Percentiles rank a stretch among this genome's conserved stretches.
phyloP scores from a whole-genome alignment of 2,888 invertebrate genomes.

The Tetranychus piercei region DNA sequence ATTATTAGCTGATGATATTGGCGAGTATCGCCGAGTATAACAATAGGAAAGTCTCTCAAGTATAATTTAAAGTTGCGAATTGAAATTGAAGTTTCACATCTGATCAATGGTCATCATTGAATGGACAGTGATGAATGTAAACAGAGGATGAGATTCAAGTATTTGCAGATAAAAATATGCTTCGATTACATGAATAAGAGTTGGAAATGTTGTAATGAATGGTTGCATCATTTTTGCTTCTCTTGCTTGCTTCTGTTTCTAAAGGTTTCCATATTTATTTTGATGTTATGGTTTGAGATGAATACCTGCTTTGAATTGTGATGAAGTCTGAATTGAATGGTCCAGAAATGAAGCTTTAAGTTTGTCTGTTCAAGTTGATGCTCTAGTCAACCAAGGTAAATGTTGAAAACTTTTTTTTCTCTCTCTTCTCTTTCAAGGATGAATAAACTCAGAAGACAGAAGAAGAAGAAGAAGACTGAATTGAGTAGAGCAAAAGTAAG shows the following conservation, averaged over 20 bases:
- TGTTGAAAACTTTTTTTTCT: neutral
- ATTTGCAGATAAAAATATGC: no score
- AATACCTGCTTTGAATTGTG: neutral
- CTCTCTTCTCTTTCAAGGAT: neutral
- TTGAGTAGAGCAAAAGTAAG: neutral
- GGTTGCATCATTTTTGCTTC: neutral
- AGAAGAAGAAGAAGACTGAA: neutral
- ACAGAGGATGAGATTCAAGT: no score
- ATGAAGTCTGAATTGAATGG: neutral
- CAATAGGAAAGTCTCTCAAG: no score
- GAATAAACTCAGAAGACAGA: neutral
- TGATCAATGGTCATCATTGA: no score
- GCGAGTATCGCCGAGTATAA: no score
- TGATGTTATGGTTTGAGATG: neutral
- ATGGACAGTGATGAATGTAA: no score
- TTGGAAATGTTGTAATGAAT: no score
- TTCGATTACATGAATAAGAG: no score
- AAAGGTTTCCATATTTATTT: neutral
- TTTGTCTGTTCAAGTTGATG: neutral
- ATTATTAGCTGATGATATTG: no score
- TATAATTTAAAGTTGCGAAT: no score
- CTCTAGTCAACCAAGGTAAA: neutral
- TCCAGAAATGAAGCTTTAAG: neutral
- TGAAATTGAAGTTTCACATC: no score
- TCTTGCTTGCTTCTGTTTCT: neutral